These are phyloP conservation scores for Heliornis fulica DNA, from an alignment of 2,113 vertebrate genomes.

Conservation along the genomic window DNA sequence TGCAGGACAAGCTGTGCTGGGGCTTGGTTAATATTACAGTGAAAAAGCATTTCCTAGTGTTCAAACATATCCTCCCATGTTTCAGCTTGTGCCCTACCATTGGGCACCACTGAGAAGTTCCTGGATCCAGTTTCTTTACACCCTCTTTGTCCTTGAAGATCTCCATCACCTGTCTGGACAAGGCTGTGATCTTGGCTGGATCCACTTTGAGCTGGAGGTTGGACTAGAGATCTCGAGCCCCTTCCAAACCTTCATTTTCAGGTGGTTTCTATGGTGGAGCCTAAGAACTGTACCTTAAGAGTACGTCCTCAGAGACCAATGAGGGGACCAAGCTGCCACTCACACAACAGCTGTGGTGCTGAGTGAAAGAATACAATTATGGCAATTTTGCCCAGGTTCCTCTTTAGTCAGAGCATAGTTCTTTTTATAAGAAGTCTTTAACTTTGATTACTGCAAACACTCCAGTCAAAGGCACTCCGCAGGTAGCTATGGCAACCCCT, in stretches of 20 bases:
- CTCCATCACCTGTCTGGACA: neutral
- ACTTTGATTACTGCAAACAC: conserved; percentile 57
- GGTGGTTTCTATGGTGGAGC: neutral
- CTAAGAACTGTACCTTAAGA: neutral
- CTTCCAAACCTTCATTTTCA: neutral
- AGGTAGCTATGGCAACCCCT: conserved; percentile 58
- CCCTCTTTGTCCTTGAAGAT: neutral
- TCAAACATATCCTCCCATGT: neutral
- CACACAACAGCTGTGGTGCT: neutral
- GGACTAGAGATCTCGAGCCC: neutral
- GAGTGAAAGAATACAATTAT: neutral
- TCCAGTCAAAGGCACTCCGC: conserved; percentile 46
- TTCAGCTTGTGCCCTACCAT: neutral
- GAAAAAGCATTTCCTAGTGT: neutral
- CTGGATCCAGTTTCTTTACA: neutral
- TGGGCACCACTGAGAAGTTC: neutral
- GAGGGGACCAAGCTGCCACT: neutral
- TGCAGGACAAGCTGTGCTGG: neutral
- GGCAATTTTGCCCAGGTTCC: neutral
- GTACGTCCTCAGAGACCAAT: neutral
- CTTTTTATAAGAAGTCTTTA: conserved; percentile 32
- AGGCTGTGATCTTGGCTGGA: neutral
- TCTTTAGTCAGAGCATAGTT: neutral
- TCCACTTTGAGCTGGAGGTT: neutral
- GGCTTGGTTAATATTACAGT: neutral